phyloP scores from a whole-genome alignment of 1,140 invertebrate species.

The Vollenhovia emeryi region DNA sequence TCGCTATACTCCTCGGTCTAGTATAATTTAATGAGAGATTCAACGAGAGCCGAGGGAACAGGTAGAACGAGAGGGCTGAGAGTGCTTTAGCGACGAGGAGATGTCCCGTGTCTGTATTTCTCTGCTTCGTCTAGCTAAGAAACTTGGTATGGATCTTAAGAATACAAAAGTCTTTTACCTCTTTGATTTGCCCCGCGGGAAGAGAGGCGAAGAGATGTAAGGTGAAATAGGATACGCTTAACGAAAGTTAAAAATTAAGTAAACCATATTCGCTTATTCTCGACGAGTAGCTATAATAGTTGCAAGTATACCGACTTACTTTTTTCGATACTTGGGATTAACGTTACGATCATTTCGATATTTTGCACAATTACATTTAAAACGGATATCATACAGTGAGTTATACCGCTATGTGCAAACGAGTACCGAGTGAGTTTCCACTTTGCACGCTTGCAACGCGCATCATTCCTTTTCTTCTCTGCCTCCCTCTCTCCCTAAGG shows the following conservation, averaged over 20 bases:
- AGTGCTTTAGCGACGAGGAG: conserved; percentile 44
- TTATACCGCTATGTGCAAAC: conserved; percentile 52
- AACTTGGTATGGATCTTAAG: background rate
- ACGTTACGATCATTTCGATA: background rate
- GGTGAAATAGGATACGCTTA: conserved; percentile 3
- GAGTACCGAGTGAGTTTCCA: conserved; percentile 38
- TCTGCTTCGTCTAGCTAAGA: background rate
- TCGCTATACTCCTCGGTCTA: conserved; percentile 1
- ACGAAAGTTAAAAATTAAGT: background rate
- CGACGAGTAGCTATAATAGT: too few relatives aligned
- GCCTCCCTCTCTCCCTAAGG: background rate
- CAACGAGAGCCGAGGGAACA: background rate
- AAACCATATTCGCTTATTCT: background rate
- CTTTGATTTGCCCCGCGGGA: background rate
- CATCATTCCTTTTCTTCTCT: conserved; percentile 31
- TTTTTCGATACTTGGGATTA: background rate
- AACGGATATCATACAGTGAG: conserved; percentile 6
- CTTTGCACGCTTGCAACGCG: conserved; percentile 32
- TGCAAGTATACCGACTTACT: too few relatives aligned
- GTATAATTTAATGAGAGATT: conserved; percentile 57
- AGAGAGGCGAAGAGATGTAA: background rate
- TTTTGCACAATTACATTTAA: conserved; percentile 13
- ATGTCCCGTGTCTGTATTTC: conserved; percentile 48
- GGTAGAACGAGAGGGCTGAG: conserved; percentile 41
- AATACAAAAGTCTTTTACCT: conserved; percentile 32